Evolutionary conservation across 2,113 vertebrate genomes (phyloP).

Genomic region (Oncorhynchus clarkii): DNA sequence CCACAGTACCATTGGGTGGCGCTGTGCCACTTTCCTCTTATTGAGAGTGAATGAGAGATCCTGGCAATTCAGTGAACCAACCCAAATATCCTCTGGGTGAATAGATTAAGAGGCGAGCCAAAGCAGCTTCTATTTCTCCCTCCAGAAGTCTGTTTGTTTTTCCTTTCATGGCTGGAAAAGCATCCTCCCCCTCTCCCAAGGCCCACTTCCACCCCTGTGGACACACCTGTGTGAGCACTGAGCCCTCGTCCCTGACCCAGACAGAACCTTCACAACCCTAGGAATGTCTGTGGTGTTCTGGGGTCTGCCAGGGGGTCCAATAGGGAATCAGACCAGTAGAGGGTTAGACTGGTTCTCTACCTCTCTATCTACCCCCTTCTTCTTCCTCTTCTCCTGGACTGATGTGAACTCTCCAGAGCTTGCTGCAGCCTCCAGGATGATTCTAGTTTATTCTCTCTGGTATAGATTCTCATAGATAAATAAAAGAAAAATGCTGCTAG

Average conservation of each 20-base stretch:
- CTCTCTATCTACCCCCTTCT: background rate
- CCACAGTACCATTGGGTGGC: conserved; percentile 57
- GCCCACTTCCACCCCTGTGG: conserved; percentile 31
- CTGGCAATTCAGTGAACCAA: conserved; percentile 50
- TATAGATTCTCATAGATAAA: conserved; percentile 27
- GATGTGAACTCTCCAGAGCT: conserved; percentile 37
- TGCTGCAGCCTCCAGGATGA: conserved; percentile 61
- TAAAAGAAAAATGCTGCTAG: conserved; percentile 17
- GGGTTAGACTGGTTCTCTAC: conserved; percentile 45
- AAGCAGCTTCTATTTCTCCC: conserved; percentile 25
- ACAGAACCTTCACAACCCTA: conserved; percentile 51
- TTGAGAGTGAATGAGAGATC: conserved; percentile 24
- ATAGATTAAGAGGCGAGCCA: conserved; percentile 46
- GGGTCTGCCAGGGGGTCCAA: conserved; percentile 53
- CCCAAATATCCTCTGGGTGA: conserved; percentile 64
- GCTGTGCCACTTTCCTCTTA: conserved; percentile 50
- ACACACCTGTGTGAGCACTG: conserved; percentile 52
- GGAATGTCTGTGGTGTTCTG: conserved; percentile 42
- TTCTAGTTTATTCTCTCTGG: conserved; percentile 42
- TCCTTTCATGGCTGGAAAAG: conserved; percentile 60
- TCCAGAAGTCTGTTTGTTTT: conserved; percentile 56
- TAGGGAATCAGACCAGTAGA: conserved; percentile 59
- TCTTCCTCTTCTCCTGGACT: conserved; percentile 21
- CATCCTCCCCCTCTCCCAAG: conserved; percentile 47
- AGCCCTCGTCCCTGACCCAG: conserved; percentile 52